Evolutionary conservation across 2,113 vertebrate genomes (phyloP).

Genomic region (Sinocyclocheilus maitianheensis): DNA sequence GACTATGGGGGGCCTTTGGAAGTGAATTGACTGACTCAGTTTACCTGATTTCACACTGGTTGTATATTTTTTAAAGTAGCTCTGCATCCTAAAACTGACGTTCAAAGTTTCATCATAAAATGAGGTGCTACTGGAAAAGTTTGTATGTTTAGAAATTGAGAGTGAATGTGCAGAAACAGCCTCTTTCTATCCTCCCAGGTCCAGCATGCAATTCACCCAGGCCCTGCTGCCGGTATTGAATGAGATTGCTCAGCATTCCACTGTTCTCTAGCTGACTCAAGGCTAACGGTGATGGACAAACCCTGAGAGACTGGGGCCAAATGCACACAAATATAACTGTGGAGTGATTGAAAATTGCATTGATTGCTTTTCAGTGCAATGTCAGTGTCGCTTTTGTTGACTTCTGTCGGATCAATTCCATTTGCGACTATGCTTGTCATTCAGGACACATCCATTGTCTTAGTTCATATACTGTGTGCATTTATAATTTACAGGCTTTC

Average conservation of each 20-base stretch:
- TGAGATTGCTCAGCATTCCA: constrained; percentile 34
- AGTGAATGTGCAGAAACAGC: constrained; percentile 6
- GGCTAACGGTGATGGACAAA: constrained; percentile 20
- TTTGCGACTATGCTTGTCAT: not conserved
- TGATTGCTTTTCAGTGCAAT: constrained; percentile 38
- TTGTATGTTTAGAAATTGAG: not conserved
- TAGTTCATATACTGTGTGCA: not conserved
- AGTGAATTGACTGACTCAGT: not conserved
- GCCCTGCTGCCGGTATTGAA: not conserved
- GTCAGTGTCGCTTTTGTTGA: constrained; percentile 12
- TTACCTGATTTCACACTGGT: not conserved
- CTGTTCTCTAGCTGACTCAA: constrained; percentile 27
- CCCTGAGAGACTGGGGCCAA: not conserved
- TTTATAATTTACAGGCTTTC: not conserved
- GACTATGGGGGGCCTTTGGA: not conserved
- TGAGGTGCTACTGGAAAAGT: constrained; percentile 20
- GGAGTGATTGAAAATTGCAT: constrained; percentile 35
- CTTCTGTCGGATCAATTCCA: constrained; percentile 18
- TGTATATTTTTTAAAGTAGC: constrained; percentile 9
- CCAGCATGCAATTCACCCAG: constrained; percentile 9
- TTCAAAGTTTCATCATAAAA: constrained; percentile 22
- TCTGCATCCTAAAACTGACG: not conserved
- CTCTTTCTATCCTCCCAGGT: constrained; percentile 6
- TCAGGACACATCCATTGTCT: not conserved
- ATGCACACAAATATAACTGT: constrained; percentile 36